A percentile compares a stretch with the other conserved stretches of the same genome.
Evolutionary conservation across 2,888 invertebrate species (phyloP).

Genomic region (Chrysotoxum bicinctum): DNA sequence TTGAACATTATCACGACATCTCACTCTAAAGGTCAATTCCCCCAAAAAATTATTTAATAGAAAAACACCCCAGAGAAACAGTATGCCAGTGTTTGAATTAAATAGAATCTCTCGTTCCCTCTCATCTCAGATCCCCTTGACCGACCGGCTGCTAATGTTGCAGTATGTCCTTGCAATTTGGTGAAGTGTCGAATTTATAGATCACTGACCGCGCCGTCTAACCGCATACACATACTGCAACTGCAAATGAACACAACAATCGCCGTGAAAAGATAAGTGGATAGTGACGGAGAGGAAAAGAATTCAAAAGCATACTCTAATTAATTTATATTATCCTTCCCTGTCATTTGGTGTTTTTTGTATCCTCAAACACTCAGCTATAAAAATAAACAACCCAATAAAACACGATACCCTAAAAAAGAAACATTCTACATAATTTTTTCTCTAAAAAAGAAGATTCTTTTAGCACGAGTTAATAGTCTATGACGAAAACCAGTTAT

Average conservation of each 20-base stretch:
- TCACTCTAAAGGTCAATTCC: conserved; percentile 47
- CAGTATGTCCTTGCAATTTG: conserved; percentile 24
- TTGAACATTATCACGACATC: conserved; percentile 49
- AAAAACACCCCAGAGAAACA: background rate
- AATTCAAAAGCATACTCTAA: conserved; percentile 61
- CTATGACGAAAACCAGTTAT: conserved; percentile 65
- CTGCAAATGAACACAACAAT: conserved; percentile 37
- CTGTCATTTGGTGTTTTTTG: conserved; percentile 35
- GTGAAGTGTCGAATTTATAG: conserved; percentile 62
- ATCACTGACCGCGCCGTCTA: conserved; percentile 64
- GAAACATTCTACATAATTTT: conserved; percentile 2
- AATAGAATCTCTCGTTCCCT: conserved; percentile 15
- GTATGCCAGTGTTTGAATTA: conserved; percentile 1
- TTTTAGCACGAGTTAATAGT: conserved; percentile 58
- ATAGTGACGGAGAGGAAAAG: conserved; percentile 12
- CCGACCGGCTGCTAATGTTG: conserved; percentile 39
- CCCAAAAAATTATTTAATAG: conserved; percentile 17
- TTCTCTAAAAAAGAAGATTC: conserved; percentile 15
- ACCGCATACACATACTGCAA: conserved; percentile 48
- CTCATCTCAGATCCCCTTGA: background rate
- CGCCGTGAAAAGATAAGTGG: conserved; percentile 18
- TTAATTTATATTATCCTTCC: conserved; percentile 61
- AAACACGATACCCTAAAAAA: conserved; percentile 42
- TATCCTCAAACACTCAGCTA: conserved; percentile 42
- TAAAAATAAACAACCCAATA: conserved; percentile 66